phyloP scores from a whole-genome alignment of 1,140 invertebrate genomes.

The Dermatophagoides farinae region DNA sequence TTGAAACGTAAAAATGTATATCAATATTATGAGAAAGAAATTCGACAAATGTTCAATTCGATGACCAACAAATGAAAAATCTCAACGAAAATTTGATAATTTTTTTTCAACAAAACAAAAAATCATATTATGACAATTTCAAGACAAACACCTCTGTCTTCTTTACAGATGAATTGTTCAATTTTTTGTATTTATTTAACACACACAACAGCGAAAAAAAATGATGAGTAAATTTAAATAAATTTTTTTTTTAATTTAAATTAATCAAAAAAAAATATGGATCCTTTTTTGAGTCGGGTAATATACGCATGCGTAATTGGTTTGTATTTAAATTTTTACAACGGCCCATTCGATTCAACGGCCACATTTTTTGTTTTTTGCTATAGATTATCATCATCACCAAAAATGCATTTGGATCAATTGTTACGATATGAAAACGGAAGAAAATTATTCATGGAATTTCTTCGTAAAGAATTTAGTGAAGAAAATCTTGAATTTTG shows the following conservation, averaged over 20 bases:
- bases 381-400: no score
- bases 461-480: conserved; percentile 3
- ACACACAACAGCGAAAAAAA: no score
- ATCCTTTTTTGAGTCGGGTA: background rate
- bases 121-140: background rate
- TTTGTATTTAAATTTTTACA: background rate
- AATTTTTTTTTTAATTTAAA: no score
- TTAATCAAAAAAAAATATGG: no score
- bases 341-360: background rate
- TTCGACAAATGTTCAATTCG: conserved; percentile 6
- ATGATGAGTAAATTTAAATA: no score
- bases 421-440: background rate
- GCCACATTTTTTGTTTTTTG: background rate
- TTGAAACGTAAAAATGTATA: conserved; percentile 11
- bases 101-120: background rate
- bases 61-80: background rate
- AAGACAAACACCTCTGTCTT: background rate
- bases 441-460: background rate
- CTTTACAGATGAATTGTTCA: background rate
- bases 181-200: background rate
- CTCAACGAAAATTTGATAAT: background rate
- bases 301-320: background rate
- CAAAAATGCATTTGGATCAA: background rate
- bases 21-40: conserved; percentile 5
- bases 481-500: conserved; percentile 4